Conservation (phyloP, 2,113 vertebrate species). For the Phycodurus eques region DNA sequence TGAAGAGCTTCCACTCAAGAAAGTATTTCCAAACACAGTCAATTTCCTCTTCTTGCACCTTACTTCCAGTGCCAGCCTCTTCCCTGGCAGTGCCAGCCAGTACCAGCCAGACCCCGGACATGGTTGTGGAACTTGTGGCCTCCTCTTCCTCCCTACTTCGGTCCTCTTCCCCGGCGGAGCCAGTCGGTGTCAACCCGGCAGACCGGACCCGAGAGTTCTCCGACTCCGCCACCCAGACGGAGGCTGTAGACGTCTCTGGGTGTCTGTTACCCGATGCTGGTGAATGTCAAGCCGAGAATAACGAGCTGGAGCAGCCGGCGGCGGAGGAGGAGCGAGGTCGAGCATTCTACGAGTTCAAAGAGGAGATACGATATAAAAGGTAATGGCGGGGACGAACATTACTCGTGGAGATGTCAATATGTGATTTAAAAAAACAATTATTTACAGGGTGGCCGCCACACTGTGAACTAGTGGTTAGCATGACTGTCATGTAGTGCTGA, state of each 20-base stretch:
- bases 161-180: neutral
- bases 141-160: neutral
- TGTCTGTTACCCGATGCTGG: neutral
- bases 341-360: constrained; percentile 89
- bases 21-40: neutral
- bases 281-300: neutral
- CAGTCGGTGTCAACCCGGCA: neutral
- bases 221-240: constrained; percentile 51
- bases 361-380: constrained; percentile 89
- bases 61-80: neutral
- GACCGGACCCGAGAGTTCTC: neutral
- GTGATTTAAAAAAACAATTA: neutral
- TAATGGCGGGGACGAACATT: constrained; percentile 34
- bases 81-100: neutral
- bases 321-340: constrained; percentile 65
- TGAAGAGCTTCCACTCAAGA: no score
- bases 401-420: neutral
- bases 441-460: no score
- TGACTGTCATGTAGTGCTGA: neutral
- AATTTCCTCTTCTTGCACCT: neutral
- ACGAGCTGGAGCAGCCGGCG: constrained; percentile 32
- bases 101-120: neutral
- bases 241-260: neutral
- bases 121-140: neutral
- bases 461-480: neutral